These are phyloP conservation scores for Melieria crassipennis DNA, from an alignment of 2,888 invertebrate species.

Conservation along the genomic window DNA sequence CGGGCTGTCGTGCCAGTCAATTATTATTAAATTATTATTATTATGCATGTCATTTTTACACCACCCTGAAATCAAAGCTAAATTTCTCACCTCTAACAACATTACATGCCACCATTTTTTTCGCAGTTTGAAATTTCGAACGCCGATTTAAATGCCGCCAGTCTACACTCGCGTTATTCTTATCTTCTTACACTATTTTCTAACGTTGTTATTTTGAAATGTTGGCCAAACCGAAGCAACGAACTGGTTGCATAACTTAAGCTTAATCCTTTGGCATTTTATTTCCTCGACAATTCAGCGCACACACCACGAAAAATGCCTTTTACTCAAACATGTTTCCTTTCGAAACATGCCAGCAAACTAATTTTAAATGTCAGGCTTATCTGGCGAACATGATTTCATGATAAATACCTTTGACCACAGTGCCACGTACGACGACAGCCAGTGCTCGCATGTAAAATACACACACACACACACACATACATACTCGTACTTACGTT, in stretches of 20 bases:
- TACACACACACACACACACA: slow-evolving; percentile 4
- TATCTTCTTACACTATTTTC: too few species aligned
- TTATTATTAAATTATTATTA: too few species aligned
- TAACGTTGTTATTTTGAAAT: too few species aligned
- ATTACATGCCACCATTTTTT: too few species aligned
- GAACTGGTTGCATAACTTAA: slow-evolving; percentile 23
- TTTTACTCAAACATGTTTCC: neutral
- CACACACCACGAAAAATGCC: too few species aligned
- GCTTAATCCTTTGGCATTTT: slow-evolving; percentile 27
- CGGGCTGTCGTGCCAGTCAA: too few species aligned
- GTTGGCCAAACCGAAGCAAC: neutral
- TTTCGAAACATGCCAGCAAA: slow-evolving; percentile 45
- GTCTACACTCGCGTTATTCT: too few species aligned
- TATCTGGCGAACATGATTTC: slow-evolving; percentile 60
- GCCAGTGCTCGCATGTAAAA: neutral
- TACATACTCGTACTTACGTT: neutral
- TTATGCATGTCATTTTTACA: too few species aligned
- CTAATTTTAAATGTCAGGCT: slow-evolving; percentile 64
- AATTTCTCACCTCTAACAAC: too few species aligned
- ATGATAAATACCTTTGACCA: slow-evolving; percentile 49
- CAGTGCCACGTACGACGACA: slow-evolving; percentile 15
- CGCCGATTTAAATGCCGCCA: too few species aligned
- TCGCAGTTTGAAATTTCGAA: too few species aligned
- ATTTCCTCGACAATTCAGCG: slow-evolving; percentile 10
- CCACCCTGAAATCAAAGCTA: too few species aligned